Evolutionary conservation across 2,797 vertebrate species (phyloP).

Genomic region (Sebastes melanostomus): DNA sequence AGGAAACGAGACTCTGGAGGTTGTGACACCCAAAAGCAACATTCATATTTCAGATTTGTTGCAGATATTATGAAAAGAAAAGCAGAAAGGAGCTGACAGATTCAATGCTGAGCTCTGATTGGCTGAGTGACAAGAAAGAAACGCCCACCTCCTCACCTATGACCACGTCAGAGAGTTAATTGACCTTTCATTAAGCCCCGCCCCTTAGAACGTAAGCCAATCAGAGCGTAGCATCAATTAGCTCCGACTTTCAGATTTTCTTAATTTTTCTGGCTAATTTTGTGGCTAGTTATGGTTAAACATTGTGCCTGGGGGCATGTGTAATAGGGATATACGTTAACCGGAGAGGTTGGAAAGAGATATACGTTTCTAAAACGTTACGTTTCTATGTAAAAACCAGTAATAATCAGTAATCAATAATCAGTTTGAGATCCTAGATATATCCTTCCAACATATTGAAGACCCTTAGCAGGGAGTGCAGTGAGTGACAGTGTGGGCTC

Average conservation of each 20-base stretch:
- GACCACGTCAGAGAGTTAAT: neutral
- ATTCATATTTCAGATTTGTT: neutral
- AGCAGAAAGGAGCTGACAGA: neutral
- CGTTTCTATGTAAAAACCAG: too few relatives aligned
- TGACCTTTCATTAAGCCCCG: neutral
- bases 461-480: too few relatives aligned
- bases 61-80: neutral
- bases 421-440: too few relatives aligned
- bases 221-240: neutral
- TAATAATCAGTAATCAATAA: neutral
- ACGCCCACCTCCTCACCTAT: slow-evolving; percentile 3
- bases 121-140: neutral
- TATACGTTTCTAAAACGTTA: neutral
- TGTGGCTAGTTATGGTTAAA: neutral
- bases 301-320: neutral
- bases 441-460: too few relatives aligned
- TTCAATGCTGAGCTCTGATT: slow-evolving; percentile 15
- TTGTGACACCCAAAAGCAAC: slow-evolving; percentile 27
- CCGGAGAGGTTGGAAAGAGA: neutral
- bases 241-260: neutral
- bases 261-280: accelerated
- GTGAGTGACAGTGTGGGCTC: too few relatives aligned
- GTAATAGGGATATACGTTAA: accelerated
- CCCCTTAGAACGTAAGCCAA: neutral
- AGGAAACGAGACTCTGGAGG: slow-evolving; percentile 41